Evolutionary conservation across 2,797 vertebrate genomes (phyloP), one percentile per base, ranked within the genome.

Genomic region (Simalia tracyae): DNA sequence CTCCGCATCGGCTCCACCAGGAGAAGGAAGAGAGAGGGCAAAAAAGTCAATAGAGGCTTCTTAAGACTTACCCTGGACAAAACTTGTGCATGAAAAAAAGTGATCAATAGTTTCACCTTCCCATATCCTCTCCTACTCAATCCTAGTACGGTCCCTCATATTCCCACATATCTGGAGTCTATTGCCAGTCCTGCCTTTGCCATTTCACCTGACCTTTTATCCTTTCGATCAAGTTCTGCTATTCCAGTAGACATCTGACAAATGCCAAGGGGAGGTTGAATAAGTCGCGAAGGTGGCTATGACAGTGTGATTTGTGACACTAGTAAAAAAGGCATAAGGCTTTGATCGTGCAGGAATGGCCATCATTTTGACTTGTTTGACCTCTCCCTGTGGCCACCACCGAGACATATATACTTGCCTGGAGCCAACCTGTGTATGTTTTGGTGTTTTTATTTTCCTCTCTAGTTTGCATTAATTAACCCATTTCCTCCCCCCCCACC

Each of bases 381-480:
- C 22, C 22, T 61, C 5, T 1, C 60, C 60, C 60, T 61, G 60
- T 15, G 5, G 60, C 22, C 15, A 61, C 60, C 60, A 61, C 19
- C 2, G 5, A 61, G 60, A 61, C 19, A 61, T 2, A 61, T 61
- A 61, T 91, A 28, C 86, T 91, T 87, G 86, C 90, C 86, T 91
- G 81, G 56, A 91, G 28, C 66, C 85, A 91, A 76, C 76, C 76
- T 28, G 85, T 54, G 42, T 28, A 63, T 60, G 54, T 57, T 46
- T 87, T 8, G 9, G 19, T 61, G 60, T 22, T 56, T 87, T 59
- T 5, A 15, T 12, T 91, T 91, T 81, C 57, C 42, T 84, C 56
- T 88, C 68, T 84, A 59, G 22, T 54, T 63, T 63, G 42, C 24
- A 61, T 42, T 88, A 91, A 91, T 91, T 91, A 91, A 50, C 42